Base-by-base conservation (phyloP, 2,888 invertebrate genomes). In the Zelleria hepariella region DNA sequence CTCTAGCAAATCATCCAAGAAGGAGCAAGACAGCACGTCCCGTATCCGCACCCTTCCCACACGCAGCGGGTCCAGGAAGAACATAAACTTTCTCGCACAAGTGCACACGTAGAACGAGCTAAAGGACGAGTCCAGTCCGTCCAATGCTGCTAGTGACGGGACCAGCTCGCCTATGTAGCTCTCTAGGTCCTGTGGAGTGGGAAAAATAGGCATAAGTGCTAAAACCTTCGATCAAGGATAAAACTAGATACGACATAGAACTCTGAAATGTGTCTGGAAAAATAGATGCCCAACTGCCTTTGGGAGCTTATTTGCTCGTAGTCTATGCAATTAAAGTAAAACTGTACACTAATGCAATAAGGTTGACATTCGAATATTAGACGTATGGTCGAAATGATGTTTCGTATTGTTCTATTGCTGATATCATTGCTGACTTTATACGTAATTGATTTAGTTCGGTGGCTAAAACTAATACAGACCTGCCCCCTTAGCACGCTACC, bases 41-140 rank as follows among this genome's bases (percentile, higher is more conserved):
- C 95, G 91, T 68, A 99, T 98, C 68, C 96, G 91, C 56, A 98
- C 95, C 65, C 95, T 91, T 0, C 97, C 97, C 0, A 96, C 95
- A 63, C 96, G 89, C 64, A 97, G 80, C 0, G 96, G 96, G 77
- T 98, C 98, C 15, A 99, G 88, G 77, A 98, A 98, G 87, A 99
- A 99, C 70, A 98, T 92, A 86, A 99, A 98, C 78, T 98, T 98
- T 67, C 98, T 91, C 0, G 97, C 97, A 2, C 97, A 98, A 0
- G 98, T 98, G 76, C 98, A 98, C 21, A 98, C 95, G 77, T 98
- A 99, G 88, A 98, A 98, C 10, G 95, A 96, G 71, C 97, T 96
- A 84, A 98, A 98, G 0, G 97, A 96, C 42, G 95, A 94, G 79
- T 98, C 97, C 58, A 98, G 82, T 0, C 96, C 96, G 75, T 97